Conservation (phyloP, 2,113 vertebrate species). For the Antechinus stuartii region DNA sequence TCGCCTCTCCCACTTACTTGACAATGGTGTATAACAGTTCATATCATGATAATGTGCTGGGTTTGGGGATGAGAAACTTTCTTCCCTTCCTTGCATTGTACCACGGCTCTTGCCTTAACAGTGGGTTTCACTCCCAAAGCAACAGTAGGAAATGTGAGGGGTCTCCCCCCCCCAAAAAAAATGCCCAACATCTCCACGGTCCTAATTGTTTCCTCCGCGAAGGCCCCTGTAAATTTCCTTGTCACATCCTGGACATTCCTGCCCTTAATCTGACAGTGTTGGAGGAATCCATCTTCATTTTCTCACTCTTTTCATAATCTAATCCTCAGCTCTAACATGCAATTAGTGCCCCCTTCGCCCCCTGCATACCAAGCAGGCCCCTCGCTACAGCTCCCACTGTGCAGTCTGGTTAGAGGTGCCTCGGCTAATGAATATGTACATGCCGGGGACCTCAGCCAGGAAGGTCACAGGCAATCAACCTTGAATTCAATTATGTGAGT, state of each 20-base stretch:
- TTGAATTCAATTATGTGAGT: constrained; percentile 99
- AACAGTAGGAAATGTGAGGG: constrained; percentile 66
- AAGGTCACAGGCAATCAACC: constrained; percentile 99
- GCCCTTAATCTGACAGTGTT: constrained; percentile 99
- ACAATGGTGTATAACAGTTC: background rate
- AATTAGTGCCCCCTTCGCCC: constrained; percentile 98
- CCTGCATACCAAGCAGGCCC: constrained; percentile 91
- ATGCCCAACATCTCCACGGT: constrained; percentile 65
- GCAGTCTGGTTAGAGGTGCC: constrained; percentile 95
- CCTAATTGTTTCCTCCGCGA: constrained; percentile 81
- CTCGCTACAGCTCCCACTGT: constrained; percentile 96
- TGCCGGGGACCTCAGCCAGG: constrained; percentile 92
- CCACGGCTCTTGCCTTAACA: background rate
- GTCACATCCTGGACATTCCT: constrained; percentile 85
- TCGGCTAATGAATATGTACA: constrained; percentile 99
- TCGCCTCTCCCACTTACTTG: background rate
- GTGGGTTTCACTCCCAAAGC: background rate
- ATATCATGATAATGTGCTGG: background rate
- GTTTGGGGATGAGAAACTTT: background rate
- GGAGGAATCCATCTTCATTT: constrained; percentile 99
- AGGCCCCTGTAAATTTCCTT: constrained; percentile 90
- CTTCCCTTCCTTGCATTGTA: background rate
- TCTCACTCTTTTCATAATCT: constrained; percentile 99
- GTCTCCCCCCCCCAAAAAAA: constrained; percentile 17
- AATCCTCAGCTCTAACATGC: constrained; percentile 98